Evolutionary conservation across 2,797 vertebrate genomes (phyloP).

Genomic region (Chiloscyllium punctatum): DNA sequence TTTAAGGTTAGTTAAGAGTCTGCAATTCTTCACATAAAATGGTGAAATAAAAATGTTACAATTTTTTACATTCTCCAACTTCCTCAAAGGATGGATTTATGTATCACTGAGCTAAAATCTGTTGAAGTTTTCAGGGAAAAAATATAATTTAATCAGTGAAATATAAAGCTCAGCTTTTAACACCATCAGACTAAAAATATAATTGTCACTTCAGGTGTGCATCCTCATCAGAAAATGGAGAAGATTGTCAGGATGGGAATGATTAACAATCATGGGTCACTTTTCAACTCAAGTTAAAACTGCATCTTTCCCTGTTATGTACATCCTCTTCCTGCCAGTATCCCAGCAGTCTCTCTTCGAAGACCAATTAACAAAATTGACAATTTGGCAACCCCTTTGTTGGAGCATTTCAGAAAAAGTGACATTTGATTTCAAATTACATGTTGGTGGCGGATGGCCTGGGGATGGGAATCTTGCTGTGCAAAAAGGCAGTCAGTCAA

Average conservation of each 20-base stretch:
- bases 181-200: not conserved
- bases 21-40: not conserved
- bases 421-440: too few species aligned
- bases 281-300: not conserved
- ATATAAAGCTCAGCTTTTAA: not conserved
- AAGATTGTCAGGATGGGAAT: not conserved
- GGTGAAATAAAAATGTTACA: not conserved
- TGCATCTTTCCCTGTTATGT: not conserved
- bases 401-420: too few species aligned
- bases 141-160: not conserved
- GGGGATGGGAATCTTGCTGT: too few species aligned
- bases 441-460: too few species aligned
- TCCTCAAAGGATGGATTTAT: not conserved
- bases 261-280: not conserved
- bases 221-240: not conserved
- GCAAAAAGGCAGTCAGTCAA: too few species aligned
- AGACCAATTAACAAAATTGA: too few species aligned
- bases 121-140: not conserved
- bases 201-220: not conserved
- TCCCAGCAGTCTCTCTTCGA: not conserved
- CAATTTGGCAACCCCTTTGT: too few species aligned
- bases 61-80: not conserved
- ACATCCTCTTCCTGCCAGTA: not conserved
- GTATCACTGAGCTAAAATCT: not conserved
- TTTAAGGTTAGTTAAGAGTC: not conserved